phyloP scores from a whole-genome alignment of 1,140 invertebrate genomes.

The Atta colombica region DNA sequence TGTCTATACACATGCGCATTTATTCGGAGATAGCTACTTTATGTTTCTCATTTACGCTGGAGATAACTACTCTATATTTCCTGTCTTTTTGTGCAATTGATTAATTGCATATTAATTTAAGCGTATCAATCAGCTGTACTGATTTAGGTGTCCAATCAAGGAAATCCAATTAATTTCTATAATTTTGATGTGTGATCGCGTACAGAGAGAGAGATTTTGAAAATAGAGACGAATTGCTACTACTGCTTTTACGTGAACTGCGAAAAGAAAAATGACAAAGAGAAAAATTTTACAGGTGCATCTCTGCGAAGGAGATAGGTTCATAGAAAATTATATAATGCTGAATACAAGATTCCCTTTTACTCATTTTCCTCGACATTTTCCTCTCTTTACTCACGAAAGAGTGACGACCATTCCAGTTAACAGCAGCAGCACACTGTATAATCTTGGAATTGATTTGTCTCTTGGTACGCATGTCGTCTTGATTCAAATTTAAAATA shows the following conservation, averaged over 20 bases:
- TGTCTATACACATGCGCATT: not conserved
- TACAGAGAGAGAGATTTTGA: not conserved
- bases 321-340: conserved; percentile 20
- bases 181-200: not conserved
- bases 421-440: not conserved
- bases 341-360: conserved; percentile 5
- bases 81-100: conserved; percentile 1
- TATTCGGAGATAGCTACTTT: not conserved
- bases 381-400: conserved; percentile 13
- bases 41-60: not conserved
- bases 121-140: not conserved
- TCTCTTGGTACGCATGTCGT: not conserved
- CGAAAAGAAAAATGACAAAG: not conserved
- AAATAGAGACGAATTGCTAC: not conserved
- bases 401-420: conserved; percentile 9
- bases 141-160: conserved; percentile 18
- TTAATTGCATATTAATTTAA: conserved; percentile 8
- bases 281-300: not conserved
- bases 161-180: not conserved
- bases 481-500: not conserved
- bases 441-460: not conserved
- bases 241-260: not conserved
- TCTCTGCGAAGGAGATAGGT: not conserved
- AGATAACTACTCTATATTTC: conserved; percentile 2
- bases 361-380: conserved; percentile 26